A percentile compares a stretch with the other conserved stretches of the same genome.
Evolutionary conservation across 1,140 invertebrate genomes (phyloP).

Genomic region (Drosophila ananassae): DNA sequence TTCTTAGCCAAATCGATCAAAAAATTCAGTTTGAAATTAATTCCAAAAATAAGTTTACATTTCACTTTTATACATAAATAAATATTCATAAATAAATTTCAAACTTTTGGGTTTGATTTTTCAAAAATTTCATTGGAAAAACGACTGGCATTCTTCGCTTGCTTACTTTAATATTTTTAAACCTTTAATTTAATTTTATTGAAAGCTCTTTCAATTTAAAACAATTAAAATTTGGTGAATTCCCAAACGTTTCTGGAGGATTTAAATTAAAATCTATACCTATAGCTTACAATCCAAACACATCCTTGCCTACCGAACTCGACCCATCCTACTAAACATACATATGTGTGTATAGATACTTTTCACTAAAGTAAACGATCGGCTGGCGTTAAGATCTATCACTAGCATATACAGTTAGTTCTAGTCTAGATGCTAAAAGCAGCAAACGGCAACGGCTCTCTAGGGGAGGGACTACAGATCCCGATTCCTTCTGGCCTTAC

Average conservation of each 20-base stretch:
- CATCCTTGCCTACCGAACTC: conserved; percentile 13
- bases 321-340: conserved; percentile 15
- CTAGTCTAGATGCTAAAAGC: conserved; percentile 73
- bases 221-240: not conserved
- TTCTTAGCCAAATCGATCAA: not conserved
- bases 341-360: conserved; percentile 19
- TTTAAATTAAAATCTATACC: not conserved
- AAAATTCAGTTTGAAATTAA: not conserved
- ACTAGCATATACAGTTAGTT: conserved; percentile 74
- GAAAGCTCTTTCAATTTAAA: not conserved
- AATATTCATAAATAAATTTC: no score
- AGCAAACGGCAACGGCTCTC: conserved; percentile 46
- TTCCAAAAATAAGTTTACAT: no score
- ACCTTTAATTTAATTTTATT: not conserved
- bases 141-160: not conserved
- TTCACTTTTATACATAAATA: no score
- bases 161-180: not conserved
- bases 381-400: conserved; percentile 70
- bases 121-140: not conserved
- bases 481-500: conserved; percentile 46
- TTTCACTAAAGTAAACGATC: conserved; percentile 65
- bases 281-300: not conserved
- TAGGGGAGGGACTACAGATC: conserved; percentile 8
- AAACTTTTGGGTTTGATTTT: no score
- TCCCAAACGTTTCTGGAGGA: not conserved